These are phyloP conservation scores for Dinothrombium tinctorium DNA, from an alignment of 1,140 invertebrate genomes.

Conservation along the genomic window DNA sequence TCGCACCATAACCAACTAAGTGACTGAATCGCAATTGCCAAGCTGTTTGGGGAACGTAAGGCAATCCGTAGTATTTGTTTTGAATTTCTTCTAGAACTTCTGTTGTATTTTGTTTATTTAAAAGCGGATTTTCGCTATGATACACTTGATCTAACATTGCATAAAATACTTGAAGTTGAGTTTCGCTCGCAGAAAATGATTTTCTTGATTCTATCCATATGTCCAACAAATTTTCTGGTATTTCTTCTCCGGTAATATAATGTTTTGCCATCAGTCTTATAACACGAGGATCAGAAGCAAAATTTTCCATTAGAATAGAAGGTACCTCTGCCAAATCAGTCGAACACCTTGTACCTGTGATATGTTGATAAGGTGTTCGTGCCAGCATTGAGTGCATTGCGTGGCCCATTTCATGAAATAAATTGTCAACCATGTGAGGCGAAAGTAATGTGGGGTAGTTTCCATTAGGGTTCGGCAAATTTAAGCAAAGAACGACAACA, in stretches of 20 bases:
- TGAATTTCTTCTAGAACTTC: constrained; percentile 57
- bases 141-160: constrained; percentile 68
- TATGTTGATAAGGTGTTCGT: constrained; percentile 80
- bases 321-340: constrained; percentile 98
- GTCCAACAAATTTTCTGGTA: constrained; percentile 48
- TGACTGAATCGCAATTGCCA: constrained; percentile 93
- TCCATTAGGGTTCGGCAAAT: constrained; percentile 37
- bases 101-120: constrained; percentile 27
- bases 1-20: constrained; percentile 87
- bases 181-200: constrained; percentile 64
- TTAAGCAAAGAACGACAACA: constrained; percentile 77
- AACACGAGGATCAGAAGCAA: constrained; percentile 66
- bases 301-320: constrained; percentile 94
- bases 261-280: constrained; percentile 66
- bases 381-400: constrained; percentile 97
- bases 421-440: constrained; percentile 66
- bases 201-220: constrained; percentile 55
- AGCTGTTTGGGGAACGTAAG: constrained; percentile 66
- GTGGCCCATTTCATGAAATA: constrained; percentile 98
- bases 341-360: constrained; percentile 81
- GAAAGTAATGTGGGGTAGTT: constrained; percentile 46
- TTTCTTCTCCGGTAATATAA: constrained; percentile 60
- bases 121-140: constrained; percentile 36
- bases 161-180: constrained; percentile 72
- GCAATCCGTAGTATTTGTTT: constrained; percentile 54